Evolutionary conservation across 2,113 vertebrate species (phyloP).

Genomic region (Dipodomys ordii): DNA sequence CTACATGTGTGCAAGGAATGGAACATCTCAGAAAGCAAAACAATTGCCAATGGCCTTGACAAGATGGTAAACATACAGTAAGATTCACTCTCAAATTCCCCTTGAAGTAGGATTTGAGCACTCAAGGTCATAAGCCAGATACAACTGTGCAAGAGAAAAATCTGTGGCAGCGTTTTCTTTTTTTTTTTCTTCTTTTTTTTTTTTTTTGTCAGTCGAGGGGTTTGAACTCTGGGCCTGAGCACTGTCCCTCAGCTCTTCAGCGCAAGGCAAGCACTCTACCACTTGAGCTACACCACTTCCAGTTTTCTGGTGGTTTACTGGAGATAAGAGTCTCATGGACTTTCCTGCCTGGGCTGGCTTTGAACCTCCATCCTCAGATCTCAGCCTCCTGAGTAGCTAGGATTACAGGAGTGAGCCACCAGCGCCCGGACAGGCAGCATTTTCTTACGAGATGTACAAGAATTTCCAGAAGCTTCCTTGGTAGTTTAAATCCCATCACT

Average conservation of each 20-base stretch:
- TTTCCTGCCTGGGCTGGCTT: too few relatives aligned
- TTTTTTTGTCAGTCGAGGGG: too few relatives aligned
- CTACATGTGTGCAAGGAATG: background rate
- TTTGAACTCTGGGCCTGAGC: too few relatives aligned
- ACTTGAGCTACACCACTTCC: too few relatives aligned
- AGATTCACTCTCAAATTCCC: constrained; percentile 33
- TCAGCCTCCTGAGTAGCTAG: too few relatives aligned
- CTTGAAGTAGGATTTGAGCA: constrained; percentile 42
- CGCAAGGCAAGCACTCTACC: too few relatives aligned
- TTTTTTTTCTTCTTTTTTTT: too few relatives aligned
- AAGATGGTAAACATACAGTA: constrained; percentile 20
- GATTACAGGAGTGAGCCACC: too few relatives aligned
- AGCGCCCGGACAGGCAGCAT: background rate
- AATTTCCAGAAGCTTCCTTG: constrained; percentile 40
- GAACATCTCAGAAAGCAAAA: constrained; percentile 14
- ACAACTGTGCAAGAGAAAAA: background rate
- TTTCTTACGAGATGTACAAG: background rate
- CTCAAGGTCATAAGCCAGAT: constrained; percentile 49
- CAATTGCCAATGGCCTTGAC: constrained; percentile 51
- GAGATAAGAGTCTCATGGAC: too few relatives aligned
- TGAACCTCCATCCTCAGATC: too few relatives aligned
- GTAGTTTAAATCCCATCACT: background rate
- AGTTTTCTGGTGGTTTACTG: too few relatives aligned
- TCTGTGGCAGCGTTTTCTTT: background rate
- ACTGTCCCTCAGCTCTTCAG: too few relatives aligned